A percentile compares a stretch with the other conserved stretches of the same genome.
phyloP scores from a whole-genome alignment of 2,888 invertebrate genomes.

The Glyphotaelius pellucidus region DNA sequence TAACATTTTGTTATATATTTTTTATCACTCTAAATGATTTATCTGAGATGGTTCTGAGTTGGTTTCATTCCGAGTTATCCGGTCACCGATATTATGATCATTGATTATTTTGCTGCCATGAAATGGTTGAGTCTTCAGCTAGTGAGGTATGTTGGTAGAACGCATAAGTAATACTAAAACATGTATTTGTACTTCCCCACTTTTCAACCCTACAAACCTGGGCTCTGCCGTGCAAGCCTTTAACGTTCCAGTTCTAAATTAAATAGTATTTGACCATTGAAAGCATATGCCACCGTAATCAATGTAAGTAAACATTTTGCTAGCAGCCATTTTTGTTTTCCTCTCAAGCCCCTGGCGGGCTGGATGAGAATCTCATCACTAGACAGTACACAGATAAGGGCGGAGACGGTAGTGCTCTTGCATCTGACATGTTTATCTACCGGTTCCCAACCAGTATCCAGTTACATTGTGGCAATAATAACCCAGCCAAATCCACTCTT shows the following conservation, averaged over 20 bases:
- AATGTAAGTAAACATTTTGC: background rate
- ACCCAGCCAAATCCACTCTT: background rate
- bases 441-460: background rate
- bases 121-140: too few relatives aligned
- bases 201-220: too few relatives aligned
- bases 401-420: background rate
- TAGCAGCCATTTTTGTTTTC: constrained; percentile 22
- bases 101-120: too few relatives aligned
- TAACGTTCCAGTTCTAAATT: background rate
- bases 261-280: background rate
- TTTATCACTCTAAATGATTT: too few relatives aligned
- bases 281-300: background rate
- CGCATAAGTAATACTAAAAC: too few relatives aligned
- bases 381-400: background rate
- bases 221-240: background rate
- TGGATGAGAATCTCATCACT: background rate
- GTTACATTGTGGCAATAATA: constrained; percentile 19
- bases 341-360: background rate
- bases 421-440: constrained; percentile 15
- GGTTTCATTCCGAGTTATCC: too few relatives aligned
- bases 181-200: too few relatives aligned
- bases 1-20: too few relatives aligned
- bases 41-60: too few relatives aligned
- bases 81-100: too few relatives aligned
- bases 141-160: too few relatives aligned